Base-by-base conservation (phyloP, 2,888 invertebrate genomes). In the Parnassius orleans region DNA sequence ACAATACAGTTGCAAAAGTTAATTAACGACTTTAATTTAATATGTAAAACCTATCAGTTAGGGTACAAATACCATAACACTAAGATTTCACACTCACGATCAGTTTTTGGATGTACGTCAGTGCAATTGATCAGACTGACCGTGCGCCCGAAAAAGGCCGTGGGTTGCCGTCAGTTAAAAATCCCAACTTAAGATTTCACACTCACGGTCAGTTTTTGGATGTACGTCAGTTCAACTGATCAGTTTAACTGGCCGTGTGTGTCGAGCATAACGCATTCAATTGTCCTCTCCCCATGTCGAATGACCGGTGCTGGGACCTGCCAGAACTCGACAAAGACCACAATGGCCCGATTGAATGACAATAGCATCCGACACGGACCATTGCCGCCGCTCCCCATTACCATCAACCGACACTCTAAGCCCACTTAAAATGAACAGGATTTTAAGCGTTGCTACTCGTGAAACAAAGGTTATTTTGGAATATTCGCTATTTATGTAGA, bases 301-400 rank as follows among this genome's bases (percentile, higher is more conserved):
- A 84, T 81, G 79, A 68, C 70, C 72, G 66, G 66, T 19, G 50
- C 61, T 46, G 57, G 54, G 65, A 65, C 67, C 65, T 47, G 75
- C 71, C 75, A 73, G 75, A 69, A 76, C 68, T 72, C 79, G 76
- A 84, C 86, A 86, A 86, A 86, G 81, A 76, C 73, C 75, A 86
- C 85, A 86, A 87, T 80, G 78, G 76, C 73, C 69, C 73, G 82
- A 87, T 88, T 87, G 86, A 84, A 88, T 87, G 81, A 89, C 88
- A 88, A 89, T 85, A 75, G 83, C 72, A 76, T 72, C 59, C 72
- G 79, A 75, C 74, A 80, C 79, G 87, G 84, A 84, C 81, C 83
- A 81, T 78, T 73, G 85, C 75, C 72, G 55, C 72, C 77, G 75
- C 76, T 65, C 66, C 68, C 69, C 61, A 66, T 66, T 64, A 44